Conservation (phyloP, 2,797 vertebrate genomes). For the Enteromius radiatus region DNA sequence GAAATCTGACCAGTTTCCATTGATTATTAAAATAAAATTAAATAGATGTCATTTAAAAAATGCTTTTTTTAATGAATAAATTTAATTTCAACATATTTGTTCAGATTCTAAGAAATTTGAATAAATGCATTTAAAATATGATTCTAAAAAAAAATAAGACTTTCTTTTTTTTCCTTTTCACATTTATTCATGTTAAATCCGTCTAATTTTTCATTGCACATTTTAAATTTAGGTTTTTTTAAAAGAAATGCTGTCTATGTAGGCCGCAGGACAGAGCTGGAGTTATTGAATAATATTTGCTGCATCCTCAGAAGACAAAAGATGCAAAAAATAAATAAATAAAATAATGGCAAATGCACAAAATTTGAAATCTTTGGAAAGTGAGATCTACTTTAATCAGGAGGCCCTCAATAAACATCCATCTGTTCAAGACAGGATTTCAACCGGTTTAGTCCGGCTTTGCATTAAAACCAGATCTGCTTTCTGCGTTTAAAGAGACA, state of each 20-base stretch:
- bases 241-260: background rate
- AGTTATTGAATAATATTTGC: background rate
- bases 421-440: background rate
- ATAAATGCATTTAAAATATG: background rate
- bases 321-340: background rate
- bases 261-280: background rate
- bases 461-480: background rate
- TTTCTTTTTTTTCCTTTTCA: background rate
- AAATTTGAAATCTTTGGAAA: background rate
- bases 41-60: too few relatives aligned
- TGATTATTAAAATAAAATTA: background rate
- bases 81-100: background rate
- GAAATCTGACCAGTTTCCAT: background rate
- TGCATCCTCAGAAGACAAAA: background rate
- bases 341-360: conserved; percentile 26
- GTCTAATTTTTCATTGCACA: background rate
- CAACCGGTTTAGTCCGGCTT: background rate
- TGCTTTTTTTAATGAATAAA: background rate
- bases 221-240: background rate
- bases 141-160: too few relatives aligned
- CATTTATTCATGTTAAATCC: background rate
- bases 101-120: background rate
- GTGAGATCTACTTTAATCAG: background rate
- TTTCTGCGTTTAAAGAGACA: background rate
- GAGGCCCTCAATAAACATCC: background rate